These are phyloP conservation scores for Alectoris magna DNA, from an alignment of 2,797 vertebrate genomes.

Conservation along the genomic window DNA sequence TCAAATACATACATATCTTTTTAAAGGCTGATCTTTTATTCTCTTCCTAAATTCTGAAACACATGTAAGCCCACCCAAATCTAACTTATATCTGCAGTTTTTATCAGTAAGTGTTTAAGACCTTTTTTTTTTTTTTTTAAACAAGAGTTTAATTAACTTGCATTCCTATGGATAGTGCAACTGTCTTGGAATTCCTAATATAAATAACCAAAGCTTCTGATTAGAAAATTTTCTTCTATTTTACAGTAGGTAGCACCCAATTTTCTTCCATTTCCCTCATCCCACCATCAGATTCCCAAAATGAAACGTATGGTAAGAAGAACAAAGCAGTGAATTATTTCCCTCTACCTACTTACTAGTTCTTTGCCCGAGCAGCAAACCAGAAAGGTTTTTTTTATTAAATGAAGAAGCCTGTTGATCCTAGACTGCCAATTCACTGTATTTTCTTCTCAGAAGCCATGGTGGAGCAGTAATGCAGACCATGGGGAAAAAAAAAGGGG, in stretches of 20 bases:
- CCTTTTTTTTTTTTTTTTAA: background rate
- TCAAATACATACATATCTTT: background rate
- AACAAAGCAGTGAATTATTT: background rate
- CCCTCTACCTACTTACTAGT: background rate
- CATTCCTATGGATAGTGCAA: constrained; percentile 67
- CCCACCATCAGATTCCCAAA: background rate
- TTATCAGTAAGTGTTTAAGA: background rate
- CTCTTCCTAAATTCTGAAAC: background rate
- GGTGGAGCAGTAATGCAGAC: background rate
- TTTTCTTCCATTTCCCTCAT: background rate
- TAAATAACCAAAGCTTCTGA: constrained; percentile 68
- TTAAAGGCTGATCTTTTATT: background rate
- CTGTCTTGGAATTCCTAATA: constrained; percentile 69
- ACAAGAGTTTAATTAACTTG: constrained; percentile 56
- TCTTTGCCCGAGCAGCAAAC: background rate
- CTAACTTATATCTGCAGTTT: background rate
- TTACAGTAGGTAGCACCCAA: background rate
- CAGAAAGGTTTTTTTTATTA: background rate
- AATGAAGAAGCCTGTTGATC: background rate
- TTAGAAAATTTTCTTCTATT: constrained; percentile 55
- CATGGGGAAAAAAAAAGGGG: background rate
- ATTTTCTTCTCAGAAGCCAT: background rate
- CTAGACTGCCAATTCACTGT: background rate
- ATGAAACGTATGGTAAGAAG: background rate
- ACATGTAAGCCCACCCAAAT: background rate